phyloP scores from a whole-genome alignment of 1,140 invertebrate genomes.

The Apis mellifera region Amel_HAv3.1 CM009940.2:3677001-3677500 shows the following conservation, averaged over 20 bases:
- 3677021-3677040: background rate
- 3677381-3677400: too few relatives aligned
- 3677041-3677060: background rate
- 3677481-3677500: background rate
- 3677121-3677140: background rate
- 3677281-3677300: too few relatives aligned
- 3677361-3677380: too few relatives aligned
- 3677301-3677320: too few relatives aligned
- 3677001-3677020: conserved; percentile 2
- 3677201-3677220: background rate
- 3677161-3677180: background rate
- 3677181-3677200: background rate
- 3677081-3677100: background rate
- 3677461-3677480: too few relatives aligned
- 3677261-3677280: too few relatives aligned
- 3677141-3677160: background rate
- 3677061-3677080: conserved; percentile 8
- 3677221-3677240: background rate
- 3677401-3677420: too few relatives aligned
- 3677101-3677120: background rate
- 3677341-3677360: too few relatives aligned
- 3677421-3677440: too few relatives aligned
- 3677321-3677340: too few relatives aligned
- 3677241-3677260: too few relatives aligned
- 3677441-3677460: too few relatives aligned